Percentiles rank a stretch among this genome's conserved stretches.
These are phyloP conservation scores for Rhagium mordax DNA, from an alignment of 2,888 invertebrate genomes.

Conservation along the genomic window DNA sequence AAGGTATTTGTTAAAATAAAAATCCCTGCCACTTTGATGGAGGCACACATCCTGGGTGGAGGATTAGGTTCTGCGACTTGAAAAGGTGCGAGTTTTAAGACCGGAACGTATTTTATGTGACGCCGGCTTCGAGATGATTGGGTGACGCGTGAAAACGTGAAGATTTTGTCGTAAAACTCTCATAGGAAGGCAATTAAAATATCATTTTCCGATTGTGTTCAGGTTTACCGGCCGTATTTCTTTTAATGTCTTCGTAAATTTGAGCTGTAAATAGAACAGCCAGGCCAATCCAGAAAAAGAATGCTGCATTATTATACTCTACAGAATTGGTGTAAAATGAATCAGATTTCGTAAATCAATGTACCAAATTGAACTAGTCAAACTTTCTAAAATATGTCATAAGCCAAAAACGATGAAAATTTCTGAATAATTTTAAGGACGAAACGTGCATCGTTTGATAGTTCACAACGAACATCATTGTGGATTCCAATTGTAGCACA, in stretches of 20 bases:
- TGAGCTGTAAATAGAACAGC: neutral
- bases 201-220: neutral
- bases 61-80: neutral
- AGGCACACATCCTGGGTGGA: neutral
- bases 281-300: too few species aligned
- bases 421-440: too few species aligned
- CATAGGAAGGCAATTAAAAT: neutral
- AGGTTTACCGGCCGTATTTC: neutral
- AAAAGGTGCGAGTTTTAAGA: neutral
- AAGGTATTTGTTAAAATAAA: slow-evolving; percentile 16
- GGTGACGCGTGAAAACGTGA: neutral
- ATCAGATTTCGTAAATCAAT: too few species aligned
- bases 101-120: neutral
- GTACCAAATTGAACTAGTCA: too few species aligned
- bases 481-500: too few species aligned
- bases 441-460: too few species aligned
- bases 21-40: slow-evolving; percentile 8
- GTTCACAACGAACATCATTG: too few species aligned
- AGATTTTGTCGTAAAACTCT: neutral
- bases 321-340: too few species aligned
- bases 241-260: neutral
- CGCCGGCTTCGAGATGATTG: neutral
- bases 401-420: too few species aligned
- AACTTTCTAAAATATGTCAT: too few species aligned
- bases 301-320: too few species aligned